Evolutionary conservation across 1,140 invertebrate genomes (phyloP), one percentile per base, ranked within the genome.

Genomic region (Aphidius gifuensis): DNA sequence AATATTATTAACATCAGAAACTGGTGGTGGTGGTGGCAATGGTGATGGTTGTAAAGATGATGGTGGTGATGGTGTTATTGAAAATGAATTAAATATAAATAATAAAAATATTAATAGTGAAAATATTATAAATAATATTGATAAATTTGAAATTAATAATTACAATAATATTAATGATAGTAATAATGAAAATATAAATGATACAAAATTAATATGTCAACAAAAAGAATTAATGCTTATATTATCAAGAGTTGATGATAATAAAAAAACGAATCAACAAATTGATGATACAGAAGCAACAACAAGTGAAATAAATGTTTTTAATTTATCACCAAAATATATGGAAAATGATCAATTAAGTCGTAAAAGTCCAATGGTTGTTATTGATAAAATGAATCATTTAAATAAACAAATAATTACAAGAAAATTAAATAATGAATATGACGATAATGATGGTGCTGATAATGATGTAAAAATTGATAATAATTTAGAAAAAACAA

Each of bases 1-100:
- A 44, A 77, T 81, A 11, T 80, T 76, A 0, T 60, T 81, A 5
- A 79, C 74, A 0, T 69, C 76, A 16, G 71, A 76, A 9, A 73
- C 68, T 8, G 68, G 70, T 1, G 51, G 69, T 42, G 66, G 62
- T 49, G 67, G 61, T 8, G 63, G 67, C 16, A 16, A 1, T 8
- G 67, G 70, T 1, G 51, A 69, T 42, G 66, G 62, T 49, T 66
- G 61, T 8, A 63, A 62, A 8, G 48, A 60, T 5, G 50, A 50
- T 23, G 3, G 9, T 5, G 67, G 67, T 32, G 49, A 70, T 2
- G 64, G 39, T 2, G 54, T 64, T 1, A 49, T 32, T 32, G 23
- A 64, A n/a, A 62, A 66, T 32, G 62, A 66, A 9, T 60, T 23
- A 21, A 9, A 32, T 32, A 32, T 7, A 4, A 23, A 16, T 38